Percentiles rank a stretch among this genome's conserved stretches.
phyloP scores from a whole-genome alignment of 2,888 invertebrate genomes.

The Pogonocherus hispidulus region DNA sequence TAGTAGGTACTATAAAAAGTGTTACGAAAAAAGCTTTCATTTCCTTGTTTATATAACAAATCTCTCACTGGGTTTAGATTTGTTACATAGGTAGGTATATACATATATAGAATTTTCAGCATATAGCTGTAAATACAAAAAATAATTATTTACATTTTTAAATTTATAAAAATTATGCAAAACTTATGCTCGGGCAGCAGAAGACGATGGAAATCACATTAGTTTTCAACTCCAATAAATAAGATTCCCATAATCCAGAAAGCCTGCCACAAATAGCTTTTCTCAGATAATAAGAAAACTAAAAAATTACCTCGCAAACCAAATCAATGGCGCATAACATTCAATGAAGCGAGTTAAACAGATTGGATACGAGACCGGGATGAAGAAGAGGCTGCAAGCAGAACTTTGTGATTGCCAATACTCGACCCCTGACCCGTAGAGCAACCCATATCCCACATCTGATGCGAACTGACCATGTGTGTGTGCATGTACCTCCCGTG shows the following conservation, averaged over 20 bases:
- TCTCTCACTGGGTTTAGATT: too few species aligned
- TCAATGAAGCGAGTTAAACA: conserved; percentile 67
- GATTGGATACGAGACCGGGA: conserved; percentile 67
- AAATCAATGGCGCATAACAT: conserved; percentile 66
- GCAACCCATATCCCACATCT: conserved; percentile 50
- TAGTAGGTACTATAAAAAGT: too few species aligned
- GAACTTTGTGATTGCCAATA: conserved; percentile 64
- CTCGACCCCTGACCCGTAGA: conserved; percentile 56
- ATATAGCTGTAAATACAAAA: too few species aligned
- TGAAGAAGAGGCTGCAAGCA: conserved; percentile 58
- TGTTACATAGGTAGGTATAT: too few species aligned
- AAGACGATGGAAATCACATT: conserved; percentile 12
- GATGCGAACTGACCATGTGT: conserved; percentile 67
- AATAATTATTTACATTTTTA: too few species aligned
- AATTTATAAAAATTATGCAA: too few species aligned
- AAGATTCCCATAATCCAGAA: conserved; percentile 36
- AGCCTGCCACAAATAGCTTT: conserved; percentile 46
- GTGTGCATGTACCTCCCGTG: conserved; percentile 46
- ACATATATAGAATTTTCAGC: too few species aligned
- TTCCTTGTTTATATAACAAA: too few species aligned
- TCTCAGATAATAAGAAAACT: conserved; percentile 57
- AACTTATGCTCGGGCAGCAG: background rate
- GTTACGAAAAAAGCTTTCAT: too few species aligned
- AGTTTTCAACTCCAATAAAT: conserved; percentile 36
- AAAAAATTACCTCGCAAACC: conserved; percentile 64